phyloP scores from a whole-genome alignment of 2,113 vertebrate genomes.

The Sinocyclocheilus grahami region DNA sequence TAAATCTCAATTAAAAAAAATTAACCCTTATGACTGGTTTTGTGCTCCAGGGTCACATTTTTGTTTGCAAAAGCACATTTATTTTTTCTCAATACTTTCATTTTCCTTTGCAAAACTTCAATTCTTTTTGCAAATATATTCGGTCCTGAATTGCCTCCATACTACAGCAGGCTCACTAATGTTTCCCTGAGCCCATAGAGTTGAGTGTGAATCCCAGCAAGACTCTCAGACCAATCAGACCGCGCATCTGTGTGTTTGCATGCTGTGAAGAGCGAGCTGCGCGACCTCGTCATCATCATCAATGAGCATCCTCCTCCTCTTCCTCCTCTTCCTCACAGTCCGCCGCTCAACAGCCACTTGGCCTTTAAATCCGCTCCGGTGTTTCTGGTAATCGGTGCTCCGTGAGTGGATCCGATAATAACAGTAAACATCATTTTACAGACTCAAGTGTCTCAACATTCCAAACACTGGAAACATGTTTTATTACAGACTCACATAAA shows the following conservation, averaged over 20 bases:
- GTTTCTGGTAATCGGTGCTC: background rate
- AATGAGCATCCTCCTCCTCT: background rate
- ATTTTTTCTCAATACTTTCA: no score
- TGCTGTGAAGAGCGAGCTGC: background rate
- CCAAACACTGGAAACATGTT: background rate
- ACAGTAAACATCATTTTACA: background rate
- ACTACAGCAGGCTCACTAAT: background rate
- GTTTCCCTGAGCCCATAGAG: background rate
- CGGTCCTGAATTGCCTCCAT: no score
- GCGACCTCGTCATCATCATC: background rate
- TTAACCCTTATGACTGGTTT: no score
- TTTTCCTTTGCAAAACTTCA: no score
- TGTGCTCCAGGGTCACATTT: no score
- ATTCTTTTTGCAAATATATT: no score
- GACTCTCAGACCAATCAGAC: background rate
- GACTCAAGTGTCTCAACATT: background rate
- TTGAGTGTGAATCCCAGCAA: background rate
- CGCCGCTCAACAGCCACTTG: conserved; percentile 59
- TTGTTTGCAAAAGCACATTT: no score
- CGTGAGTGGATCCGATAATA: background rate
- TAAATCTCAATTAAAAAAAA: no score
- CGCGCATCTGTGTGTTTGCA: background rate
- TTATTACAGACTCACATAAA: background rate
- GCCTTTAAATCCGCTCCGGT: conserved; percentile 34
- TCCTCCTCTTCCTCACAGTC: background rate